Evolutionary conservation across 2,797 vertebrate genomes (phyloP), one percentile per base, ranked within the genome.

Genomic region (Hippocampus kuda): DNA sequence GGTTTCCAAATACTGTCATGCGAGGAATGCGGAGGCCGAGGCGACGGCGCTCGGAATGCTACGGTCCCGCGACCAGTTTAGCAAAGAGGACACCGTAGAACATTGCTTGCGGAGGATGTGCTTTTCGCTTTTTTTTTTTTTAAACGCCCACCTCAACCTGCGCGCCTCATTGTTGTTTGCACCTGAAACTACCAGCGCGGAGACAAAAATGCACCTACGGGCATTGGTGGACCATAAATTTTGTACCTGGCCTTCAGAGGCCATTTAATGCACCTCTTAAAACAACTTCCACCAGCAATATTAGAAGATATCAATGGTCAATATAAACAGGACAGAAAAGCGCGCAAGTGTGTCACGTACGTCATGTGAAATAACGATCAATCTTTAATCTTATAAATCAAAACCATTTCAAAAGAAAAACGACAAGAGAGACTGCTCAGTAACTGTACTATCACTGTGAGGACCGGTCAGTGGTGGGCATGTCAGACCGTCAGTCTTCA

Each of bases 1-100:
- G 89, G 89, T 94, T 94, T 94, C 92, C 89, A 93, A 41, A 79
- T 80, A 90, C 84, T 89, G 90, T 90, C 91, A 93, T 91, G 89
- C 88, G 86, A 93, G 89, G 94, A 95, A 97, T 94, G 92, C 84
- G 85, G 69, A 67, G 65, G 84, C 84, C 75, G 89, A 88, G 88
- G 91, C 87, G 88, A 89, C 91, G 79, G 81, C 90, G 86, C 68
- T 70, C 82, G 90, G 92, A 94, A 94, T 92, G 91, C 72, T 90
- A 90, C 88, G 88, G 90, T 88, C 89, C 42, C 79, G 89, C 79
- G 82, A 85, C 75, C 7, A 85, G 77, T 78, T 89, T 89, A 81
- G 85, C 84, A 61, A 62, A 77, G 49, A 70, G 57, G 71, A 79
- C n/a, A 11, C n/a, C 69, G 75, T 70, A 70, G 61, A 46, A 42